These are phyloP conservation scores for Clitarchus hookeri DNA, from an alignment of 2,888 invertebrate genomes.

Conservation along the genomic window DNA sequence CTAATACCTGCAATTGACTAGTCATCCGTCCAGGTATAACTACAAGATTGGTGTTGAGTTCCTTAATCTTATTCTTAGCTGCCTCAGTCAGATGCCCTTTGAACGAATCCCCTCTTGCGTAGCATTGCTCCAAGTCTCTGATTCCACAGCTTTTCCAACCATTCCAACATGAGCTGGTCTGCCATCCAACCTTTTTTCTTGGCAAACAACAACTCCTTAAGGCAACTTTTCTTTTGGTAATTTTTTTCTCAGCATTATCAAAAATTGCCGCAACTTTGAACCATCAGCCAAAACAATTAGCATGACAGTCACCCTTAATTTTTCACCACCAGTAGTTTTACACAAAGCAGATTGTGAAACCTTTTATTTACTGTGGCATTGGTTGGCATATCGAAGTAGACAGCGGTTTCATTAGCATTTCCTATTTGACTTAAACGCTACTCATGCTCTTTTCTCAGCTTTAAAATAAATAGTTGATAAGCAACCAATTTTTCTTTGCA, in stretches of 20 bases:
- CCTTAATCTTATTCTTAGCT: too few species aligned
- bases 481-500: background rate
- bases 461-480: background rate
- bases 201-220: background rate
- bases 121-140: background rate
- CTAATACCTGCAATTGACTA: constrained; percentile 31
- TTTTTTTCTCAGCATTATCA: background rate
- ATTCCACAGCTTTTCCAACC: background rate
- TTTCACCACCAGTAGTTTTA: background rate
- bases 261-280: background rate
- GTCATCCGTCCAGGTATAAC: background rate
- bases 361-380: background rate
- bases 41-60: background rate
- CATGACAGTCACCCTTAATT: background rate
- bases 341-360: background rate
- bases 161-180: background rate
- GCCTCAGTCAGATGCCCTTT: background rate
- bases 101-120: background rate
- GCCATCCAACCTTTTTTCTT: background rate
- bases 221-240: background rate
- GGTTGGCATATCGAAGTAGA: background rate
- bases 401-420: background rate
- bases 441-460: background rate
- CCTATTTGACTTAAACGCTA: background rate
- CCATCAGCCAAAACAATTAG: background rate